These are phyloP conservation scores for Resseliella maxima DNA, from an alignment of 2,888 invertebrate genomes.

Conservation along the genomic window DNA sequence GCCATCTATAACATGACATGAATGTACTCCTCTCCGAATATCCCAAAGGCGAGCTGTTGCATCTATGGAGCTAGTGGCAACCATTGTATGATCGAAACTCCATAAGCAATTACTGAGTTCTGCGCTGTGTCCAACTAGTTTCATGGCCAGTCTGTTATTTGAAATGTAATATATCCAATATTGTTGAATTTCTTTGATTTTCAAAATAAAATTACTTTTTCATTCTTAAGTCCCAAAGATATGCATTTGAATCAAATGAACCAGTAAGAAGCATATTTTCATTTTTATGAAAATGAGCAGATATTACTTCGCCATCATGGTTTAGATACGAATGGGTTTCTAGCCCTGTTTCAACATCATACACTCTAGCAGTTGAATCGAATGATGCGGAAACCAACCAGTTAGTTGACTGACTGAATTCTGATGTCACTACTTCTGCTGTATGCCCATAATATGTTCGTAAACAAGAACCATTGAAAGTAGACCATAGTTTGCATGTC, in stretches of 20 bases:
- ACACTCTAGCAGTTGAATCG: constrained; percentile 80
- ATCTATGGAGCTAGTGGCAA: constrained; percentile 79
- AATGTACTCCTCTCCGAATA: constrained; percentile 70
- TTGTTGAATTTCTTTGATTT: too few relatives aligned
- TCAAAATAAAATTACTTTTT: constrained; percentile 71
- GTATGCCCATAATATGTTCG: constrained; percentile 79
- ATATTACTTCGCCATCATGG: constrained; percentile 82
- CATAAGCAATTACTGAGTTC: constrained; percentile 78
- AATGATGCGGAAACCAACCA: constrained; percentile 80
- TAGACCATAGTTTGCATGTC: constrained; percentile 80
- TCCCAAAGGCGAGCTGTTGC: constrained; percentile 80
- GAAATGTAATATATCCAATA: too few relatives aligned
- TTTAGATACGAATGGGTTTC: constrained; percentile 73
- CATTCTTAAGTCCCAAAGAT: constrained; percentile 79
- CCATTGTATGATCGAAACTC: constrained; percentile 75
- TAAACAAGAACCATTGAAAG: constrained; percentile 74
- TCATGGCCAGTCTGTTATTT: constrained; percentile 70
- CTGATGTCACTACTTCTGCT: constrained; percentile 78
- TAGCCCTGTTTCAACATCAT: constrained; percentile 74
- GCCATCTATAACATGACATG: constrained; percentile 71
- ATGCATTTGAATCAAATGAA: constrained; percentile 82
- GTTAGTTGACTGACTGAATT: constrained; percentile 74
- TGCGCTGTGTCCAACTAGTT: constrained; percentile 73
- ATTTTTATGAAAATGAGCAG: constrained; percentile 76
- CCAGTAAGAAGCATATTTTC: constrained; percentile 80